Conservation (phyloP, 2,797 vertebrate genomes). For the Dicrostonyx torquatus region DNA sequence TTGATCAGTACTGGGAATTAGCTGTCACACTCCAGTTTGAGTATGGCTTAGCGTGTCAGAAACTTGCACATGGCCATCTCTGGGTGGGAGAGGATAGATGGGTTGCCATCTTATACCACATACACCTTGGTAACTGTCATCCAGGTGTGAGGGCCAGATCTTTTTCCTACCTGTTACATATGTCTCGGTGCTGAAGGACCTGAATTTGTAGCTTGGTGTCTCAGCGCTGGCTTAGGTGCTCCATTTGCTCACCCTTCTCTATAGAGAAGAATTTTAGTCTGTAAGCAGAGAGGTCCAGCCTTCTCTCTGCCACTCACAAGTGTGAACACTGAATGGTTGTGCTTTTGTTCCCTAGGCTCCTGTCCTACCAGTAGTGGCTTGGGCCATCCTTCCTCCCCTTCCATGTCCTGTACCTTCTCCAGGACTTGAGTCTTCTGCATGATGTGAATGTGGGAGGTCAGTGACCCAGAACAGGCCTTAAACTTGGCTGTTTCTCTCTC, state of each 20-base stretch:
- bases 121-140: not conserved
- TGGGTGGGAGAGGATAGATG: not conserved
- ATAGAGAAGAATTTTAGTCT: not conserved
- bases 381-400: no score
- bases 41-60: not conserved
- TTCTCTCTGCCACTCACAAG: not conserved
- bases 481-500: not conserved
- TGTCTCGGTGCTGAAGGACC: not conserved
- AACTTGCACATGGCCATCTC: not conserved
- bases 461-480: not conserved
- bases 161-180: not conserved
- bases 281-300: not conserved
- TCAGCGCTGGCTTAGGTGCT: not conserved
- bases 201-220: not conserved
- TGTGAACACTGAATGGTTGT: not conserved
- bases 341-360: not conserved
- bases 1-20: not conserved
- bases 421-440: not conserved
- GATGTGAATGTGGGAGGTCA: not conserved
- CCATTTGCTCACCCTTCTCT: not conserved
- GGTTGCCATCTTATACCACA: not conserved
- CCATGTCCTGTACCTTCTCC: not conserved
- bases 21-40: not conserved
- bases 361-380: not conserved
- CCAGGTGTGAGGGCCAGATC: not conserved